These are phyloP conservation scores for Agrochola lychnidis DNA, from an alignment of 2,888 invertebrate species.

Conservation along the genomic window DNA sequence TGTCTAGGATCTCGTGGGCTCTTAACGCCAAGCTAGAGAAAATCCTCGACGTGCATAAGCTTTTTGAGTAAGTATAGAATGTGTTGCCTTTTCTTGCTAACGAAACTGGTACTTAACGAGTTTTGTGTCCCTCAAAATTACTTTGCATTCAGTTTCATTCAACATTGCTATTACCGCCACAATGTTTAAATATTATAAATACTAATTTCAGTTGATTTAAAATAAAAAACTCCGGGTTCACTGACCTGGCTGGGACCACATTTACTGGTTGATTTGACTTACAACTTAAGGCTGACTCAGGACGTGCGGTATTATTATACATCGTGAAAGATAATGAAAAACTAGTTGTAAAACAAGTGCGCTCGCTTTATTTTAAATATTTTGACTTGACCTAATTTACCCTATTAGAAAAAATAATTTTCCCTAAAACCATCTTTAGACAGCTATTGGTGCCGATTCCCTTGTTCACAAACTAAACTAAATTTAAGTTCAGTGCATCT, in stretches of 20 bases:
- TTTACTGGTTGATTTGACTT: not conserved
- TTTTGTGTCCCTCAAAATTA: not conserved
- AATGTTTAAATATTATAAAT: not conserved
- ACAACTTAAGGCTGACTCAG: not conserved
- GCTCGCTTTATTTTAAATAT: too few species aligned
- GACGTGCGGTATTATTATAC: too few species aligned
- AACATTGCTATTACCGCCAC: not conserved
- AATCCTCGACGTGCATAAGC: constrained; percentile 92
- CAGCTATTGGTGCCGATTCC: too few species aligned
- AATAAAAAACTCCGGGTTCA: not conserved
- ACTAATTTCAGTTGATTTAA: not conserved
- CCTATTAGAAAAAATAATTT: too few species aligned
- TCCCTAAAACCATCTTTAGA: too few species aligned
- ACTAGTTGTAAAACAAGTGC: too few species aligned
- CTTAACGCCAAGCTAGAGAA: constrained; percentile 94
- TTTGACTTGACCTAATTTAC: too few species aligned
- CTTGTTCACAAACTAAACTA: too few species aligned
- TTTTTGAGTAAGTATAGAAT: constrained; percentile 93
- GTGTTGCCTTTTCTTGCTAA: not conserved
- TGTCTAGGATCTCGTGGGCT: constrained; percentile 96
- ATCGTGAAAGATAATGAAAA: too few species aligned
- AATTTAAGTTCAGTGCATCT: too few species aligned
- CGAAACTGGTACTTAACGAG: too few species aligned
- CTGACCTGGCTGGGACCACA: not conserved
- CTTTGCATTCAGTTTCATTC: not conserved